These are phyloP conservation scores for Fundulus diaphanus DNA, from an alignment of 2,797 vertebrate genomes.

Conservation along the genomic window DNA sequence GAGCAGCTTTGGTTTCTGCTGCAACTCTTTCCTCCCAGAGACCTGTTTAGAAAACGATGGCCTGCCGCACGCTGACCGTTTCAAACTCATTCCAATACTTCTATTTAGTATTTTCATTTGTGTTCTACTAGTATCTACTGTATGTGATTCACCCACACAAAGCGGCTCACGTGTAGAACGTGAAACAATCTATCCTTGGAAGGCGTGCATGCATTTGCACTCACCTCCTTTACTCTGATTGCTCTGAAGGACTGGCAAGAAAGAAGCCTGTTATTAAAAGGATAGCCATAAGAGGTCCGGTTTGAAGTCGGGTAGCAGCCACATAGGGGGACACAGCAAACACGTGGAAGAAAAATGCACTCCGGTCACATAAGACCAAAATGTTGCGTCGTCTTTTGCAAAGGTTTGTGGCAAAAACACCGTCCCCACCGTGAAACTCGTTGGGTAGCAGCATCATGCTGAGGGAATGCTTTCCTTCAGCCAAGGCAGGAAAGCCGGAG, in stretches of 20 bases:
- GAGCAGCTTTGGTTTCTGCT: neutral
- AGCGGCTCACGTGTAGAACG: neutral
- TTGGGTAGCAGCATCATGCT: neutral
- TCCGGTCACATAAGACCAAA: too few species aligned
- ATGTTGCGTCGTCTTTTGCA: too few species aligned
- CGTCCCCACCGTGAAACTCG: too few species aligned
- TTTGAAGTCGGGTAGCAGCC: neutral
- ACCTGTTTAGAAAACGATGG: neutral
- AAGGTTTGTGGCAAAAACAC: too few species aligned
- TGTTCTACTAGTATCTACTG: too few species aligned
- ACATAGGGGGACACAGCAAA: too few species aligned
- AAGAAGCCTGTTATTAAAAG: neutral
- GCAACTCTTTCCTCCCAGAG: neutral
- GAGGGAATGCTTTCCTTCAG: neutral
- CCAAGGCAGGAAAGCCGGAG: neutral
- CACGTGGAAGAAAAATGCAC: too few species aligned
- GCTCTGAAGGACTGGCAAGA: neutral
- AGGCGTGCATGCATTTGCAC: neutral
- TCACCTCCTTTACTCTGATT: neutral
- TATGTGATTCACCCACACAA: too few species aligned
- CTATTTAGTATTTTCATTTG: neutral
- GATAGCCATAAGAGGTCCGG: neutral
- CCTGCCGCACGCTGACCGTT: neutral
- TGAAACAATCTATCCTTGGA: neutral
- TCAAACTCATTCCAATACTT: neutral